Evolutionary conservation across 2,888 invertebrate species (phyloP), one percentile per base, ranked within the genome.

Genomic region (Octonoba sinensis): DNA sequence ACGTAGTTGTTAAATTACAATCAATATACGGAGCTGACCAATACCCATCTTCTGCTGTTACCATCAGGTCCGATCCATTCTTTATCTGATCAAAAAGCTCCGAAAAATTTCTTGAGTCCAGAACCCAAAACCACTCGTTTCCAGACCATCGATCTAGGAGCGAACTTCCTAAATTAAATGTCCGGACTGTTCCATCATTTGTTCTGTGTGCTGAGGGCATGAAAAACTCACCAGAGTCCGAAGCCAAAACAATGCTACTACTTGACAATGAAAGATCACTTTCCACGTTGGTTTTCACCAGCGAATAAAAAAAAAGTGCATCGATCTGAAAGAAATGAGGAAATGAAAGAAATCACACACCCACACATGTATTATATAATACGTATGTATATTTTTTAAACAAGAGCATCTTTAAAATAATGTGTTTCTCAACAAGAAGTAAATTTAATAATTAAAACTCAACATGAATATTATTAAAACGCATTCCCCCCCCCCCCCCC

Each of bases 11-110:
- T 16, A 75, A 47, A 62, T 76, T 78, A 44, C 83, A 84, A 60
- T 84, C 83, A 46, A 81, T 66, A 47, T 82, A 84, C 44, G 83
- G 83, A n/a, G 76, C 56, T 3, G 81, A 72, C 83, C 83, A 84
- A 51, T 70, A 64, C 12, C 82, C 83, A 18, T 71, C 72, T 36
- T 72, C 66, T 18, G 59, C 54, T 15, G 75, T 65, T 8, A 75
- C 46, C 22, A 71, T 46, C 15, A 75, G 44, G 24, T 74, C 75
- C 18, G 56, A 70, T n/a, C 54, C 66, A 56, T 81, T 81, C 13
- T n/a, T 56, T 56, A 66, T 70, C 57, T 70, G 66, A 44, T 36
- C 62, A 51, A 67, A 69, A 66, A 78, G 74, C 46, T 81, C 81
- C 3, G 81, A 74, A 44, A 64, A 81, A 57, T 81, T 81, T 24